Base-by-base conservation (phyloP, 2,888 invertebrate species). In the Nipponacmea schrenckii region DNA sequence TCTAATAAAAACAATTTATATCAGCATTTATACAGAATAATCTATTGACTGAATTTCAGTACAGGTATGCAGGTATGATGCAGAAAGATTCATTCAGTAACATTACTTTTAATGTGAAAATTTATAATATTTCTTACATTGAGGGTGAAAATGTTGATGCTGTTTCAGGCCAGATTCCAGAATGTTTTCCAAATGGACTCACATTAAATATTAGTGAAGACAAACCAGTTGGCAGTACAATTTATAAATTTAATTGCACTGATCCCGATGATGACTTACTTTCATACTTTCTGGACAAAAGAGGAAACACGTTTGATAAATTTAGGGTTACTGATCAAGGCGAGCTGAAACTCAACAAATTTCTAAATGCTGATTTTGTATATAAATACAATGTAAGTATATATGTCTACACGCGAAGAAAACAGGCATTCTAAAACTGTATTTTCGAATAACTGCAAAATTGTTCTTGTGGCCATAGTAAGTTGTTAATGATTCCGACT, bases 281-380 rank as follows among this genome's bases (percentile, higher is more conserved):
- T 24, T 12, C 20, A 2, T 56, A 56, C 24, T 56, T 56, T 24
- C 56, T 56, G 24, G 56, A 56, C 1, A 4, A 1, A 20, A 56
- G 24, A 4, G 56, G 56, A 24, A 56, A 56, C 24, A 20, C 20
- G 12, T 56, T 24, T 24, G 10, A 0, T 2, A 56, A 56, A 56
- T 56, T 56, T 56, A 24, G 14, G 8, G 14, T 56, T 10, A 56
- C 12, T 24, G 20, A 69, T 50, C 63, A 45, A 3, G 69, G 69
- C 14, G 31, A 62, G n/a, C 15, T 69, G 12, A 50, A 46, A 27
- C 24, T 64, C 24, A 64, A 26, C 14, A 69, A 50, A 24, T 24
- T 31, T 20, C 39, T 69, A 7, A 69, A 69, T 44, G 69, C 69
- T 14, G 69, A 69, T 46, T 62, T 48, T 15, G 31, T 20, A n/a